Percentiles rank a stretch among this genome's conserved stretches.
Conservation (phyloP, 1,140 invertebrate genomes). For the Pseudoatta argentina region DNA sequence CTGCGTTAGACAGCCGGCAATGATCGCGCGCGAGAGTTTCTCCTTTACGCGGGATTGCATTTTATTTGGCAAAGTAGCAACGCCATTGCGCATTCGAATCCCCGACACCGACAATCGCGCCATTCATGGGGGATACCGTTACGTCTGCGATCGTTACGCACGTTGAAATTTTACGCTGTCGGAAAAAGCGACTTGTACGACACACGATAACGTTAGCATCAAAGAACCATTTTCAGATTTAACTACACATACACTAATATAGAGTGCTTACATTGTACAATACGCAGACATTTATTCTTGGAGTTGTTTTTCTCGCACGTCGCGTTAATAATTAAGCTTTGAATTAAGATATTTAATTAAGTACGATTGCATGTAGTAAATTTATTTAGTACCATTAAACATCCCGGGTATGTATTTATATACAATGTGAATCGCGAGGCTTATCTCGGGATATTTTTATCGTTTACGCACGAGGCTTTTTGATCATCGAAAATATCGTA, state of each 20-base stretch:
- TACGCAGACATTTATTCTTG: background rate
- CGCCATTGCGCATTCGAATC: conserved; percentile 33
- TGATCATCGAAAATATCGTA: conserved; percentile 70
- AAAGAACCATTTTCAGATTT: background rate
- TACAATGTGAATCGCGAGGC: conserved; percentile 31
- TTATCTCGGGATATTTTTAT: conserved; percentile 51
- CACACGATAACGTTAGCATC: background rate
- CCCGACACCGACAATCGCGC: conserved; percentile 32
- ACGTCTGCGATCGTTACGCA: conserved; percentile 34
- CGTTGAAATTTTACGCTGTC: conserved; percentile 10
- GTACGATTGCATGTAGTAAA: background rate
- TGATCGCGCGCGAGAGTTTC: conserved; percentile 18
- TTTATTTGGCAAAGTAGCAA: conserved; percentile 51
- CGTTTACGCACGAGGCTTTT: conserved; percentile 54
- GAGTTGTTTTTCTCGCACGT: background rate
- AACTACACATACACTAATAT: background rate
- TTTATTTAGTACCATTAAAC: background rate
- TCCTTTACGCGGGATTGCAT: conserved; percentile 35
- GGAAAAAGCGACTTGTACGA: conserved; percentile 10
- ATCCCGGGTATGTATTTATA: conserved; percentile 20
- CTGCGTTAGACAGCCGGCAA: conserved; percentile 45
- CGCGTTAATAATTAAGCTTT: background rate
- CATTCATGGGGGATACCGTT: conserved; percentile 46
- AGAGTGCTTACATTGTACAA: background rate
- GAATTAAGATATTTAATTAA: conserved; percentile 14